phyloP scores from a whole-genome alignment of 2,797 vertebrate species.

The Amblyraja radiata region DNA sequence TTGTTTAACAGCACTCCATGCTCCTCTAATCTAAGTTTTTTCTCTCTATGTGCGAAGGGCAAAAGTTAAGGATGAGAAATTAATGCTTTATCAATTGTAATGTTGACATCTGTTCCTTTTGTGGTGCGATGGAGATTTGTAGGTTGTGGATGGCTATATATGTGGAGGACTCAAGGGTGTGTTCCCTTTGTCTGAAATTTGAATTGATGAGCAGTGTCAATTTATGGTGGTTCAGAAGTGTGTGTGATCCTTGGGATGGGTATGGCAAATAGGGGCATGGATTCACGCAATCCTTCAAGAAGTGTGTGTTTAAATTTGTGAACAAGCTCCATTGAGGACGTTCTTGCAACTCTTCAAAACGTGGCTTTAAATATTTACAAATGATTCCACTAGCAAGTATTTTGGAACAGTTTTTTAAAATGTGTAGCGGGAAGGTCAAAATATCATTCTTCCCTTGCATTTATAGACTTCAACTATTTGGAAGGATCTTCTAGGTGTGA shows the following conservation, averaged over 20 bases:
- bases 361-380: background rate
- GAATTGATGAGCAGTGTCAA: background rate
- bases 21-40: background rate
- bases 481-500: no score
- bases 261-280: no score
- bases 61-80: background rate
- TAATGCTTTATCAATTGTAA: background rate
- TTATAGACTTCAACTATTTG: no score
- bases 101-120: background rate
- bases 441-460: background rate
- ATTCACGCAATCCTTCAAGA: no score
- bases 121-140: background rate
- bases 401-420: background rate
- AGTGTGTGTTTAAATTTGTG: no score
- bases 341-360: no score
- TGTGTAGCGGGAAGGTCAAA: background rate
- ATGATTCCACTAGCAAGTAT: background rate
- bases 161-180: background rate
- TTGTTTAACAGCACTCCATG: background rate
- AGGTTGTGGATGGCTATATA: background rate
- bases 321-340: no score
- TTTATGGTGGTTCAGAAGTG: background rate
- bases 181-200: background rate
- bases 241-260: no score
- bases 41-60: background rate